phyloP scores from a whole-genome alignment of 2,797 vertebrate species.

The Diglossa cyanea region DNA sequence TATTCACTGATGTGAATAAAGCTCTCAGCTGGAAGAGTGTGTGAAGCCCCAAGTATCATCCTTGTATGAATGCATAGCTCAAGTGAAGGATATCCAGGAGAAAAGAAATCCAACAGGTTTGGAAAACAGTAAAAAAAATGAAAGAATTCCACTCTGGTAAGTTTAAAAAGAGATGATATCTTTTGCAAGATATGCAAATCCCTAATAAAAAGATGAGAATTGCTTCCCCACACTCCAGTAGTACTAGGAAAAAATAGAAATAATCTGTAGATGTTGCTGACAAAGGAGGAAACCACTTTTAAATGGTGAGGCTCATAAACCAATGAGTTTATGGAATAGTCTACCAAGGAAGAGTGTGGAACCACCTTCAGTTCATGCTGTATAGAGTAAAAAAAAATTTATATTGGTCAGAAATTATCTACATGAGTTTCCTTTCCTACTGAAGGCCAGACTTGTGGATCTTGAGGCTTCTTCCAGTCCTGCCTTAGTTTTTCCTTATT shows the following conservation, averaged over 20 bases:
- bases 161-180: not conserved
- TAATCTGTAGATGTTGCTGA: not conserved
- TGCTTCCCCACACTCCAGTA: not conserved
- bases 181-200: not conserved
- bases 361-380: not conserved
- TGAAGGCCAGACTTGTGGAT: not conserved
- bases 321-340: not conserved
- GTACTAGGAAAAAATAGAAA: not conserved
- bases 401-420: not conserved
- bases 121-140: not conserved
- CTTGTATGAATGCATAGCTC: not conserved
- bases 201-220: not conserved
- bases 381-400: not conserved
- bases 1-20: not conserved
- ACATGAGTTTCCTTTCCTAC: not conserved
- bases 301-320: not conserved
- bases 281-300: not conserved
- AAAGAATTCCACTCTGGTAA: not conserved
- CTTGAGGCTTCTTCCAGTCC: not conserved
- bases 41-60: not conserved
- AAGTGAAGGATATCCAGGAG: not conserved
- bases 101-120: not conserved
- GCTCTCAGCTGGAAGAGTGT: not conserved
- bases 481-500: not conserved
- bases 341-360: not conserved